Conservation (phyloP, 2,113 vertebrate species). For the Tylochromis polylepis region DNA sequence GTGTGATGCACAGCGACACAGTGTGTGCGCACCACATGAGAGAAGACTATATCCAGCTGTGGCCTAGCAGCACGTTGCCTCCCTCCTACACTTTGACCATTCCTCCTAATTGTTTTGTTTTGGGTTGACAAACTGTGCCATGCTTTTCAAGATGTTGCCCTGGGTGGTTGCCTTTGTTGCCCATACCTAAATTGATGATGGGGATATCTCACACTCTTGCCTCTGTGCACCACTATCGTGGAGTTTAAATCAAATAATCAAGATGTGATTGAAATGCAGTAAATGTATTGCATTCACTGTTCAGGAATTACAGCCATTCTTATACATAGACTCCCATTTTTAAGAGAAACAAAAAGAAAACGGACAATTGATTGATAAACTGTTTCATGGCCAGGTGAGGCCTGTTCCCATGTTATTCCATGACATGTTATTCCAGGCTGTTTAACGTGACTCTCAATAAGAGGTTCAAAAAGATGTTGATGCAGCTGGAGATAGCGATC, state of each 20-base stretch:
- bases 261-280: background rate
- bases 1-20: background rate
- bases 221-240: background rate
- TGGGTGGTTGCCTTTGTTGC: background rate
- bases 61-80: conserved; percentile 43
- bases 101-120: background rate
- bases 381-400: background rate
- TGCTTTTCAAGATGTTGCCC: background rate
- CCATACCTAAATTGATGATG: background rate
- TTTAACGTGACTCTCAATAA: background rate
- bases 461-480: background rate
- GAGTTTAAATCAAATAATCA: background rate
- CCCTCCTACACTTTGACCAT: conserved; percentile 36
- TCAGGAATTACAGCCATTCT: background rate
- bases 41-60: background rate
- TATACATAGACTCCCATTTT: background rate
- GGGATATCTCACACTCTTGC: background rate
- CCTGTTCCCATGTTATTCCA: background rate
- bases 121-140: background rate
- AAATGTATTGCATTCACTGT: background rate
- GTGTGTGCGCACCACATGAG: background rate
- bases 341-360: background rate
- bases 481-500: background rate
- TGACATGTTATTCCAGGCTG: background rate
- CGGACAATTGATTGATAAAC: background rate